Conservation (phyloP, 2,888 invertebrate genomes). For the Acanthosepion esculentum region DNA sequence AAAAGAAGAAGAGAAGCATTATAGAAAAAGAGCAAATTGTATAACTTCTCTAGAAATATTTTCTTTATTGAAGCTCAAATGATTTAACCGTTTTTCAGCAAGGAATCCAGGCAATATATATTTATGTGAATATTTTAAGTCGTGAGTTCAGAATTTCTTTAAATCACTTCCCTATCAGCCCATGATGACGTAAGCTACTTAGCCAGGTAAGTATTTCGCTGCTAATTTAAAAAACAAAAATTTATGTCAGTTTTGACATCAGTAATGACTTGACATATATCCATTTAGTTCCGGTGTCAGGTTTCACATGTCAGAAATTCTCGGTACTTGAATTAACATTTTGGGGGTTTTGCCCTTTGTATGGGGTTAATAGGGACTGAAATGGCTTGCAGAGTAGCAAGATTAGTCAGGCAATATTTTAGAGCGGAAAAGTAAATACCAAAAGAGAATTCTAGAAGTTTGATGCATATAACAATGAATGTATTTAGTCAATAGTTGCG, state of each 20-base stretch:
- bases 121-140: no score
- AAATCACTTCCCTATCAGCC: no score
- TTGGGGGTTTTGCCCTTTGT: slow-evolving; percentile 8
- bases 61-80: no score
- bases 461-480: background rate
- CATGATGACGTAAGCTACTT: no score
- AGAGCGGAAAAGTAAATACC: background rate
- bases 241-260: background rate
- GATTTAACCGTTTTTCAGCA: no score
- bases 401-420: background rate
- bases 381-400: background rate
- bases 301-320: background rate
- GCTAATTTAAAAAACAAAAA: no score
- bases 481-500: slow-evolving; percentile 7
- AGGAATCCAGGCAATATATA: no score
- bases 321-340: background rate
- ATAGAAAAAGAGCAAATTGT: no score
- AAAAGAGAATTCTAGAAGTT: background rate
- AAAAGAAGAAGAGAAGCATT: no score
- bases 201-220: no score
- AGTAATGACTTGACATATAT: background rate
- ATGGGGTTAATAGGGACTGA: background rate
- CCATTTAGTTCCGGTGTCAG: background rate
- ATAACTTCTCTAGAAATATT: no score
- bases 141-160: no score